These are phyloP conservation scores for Phenganax subtilis DNA, from an alignment of 92 coral and sea anemone species.

Conservation along the genomic window DNA sequence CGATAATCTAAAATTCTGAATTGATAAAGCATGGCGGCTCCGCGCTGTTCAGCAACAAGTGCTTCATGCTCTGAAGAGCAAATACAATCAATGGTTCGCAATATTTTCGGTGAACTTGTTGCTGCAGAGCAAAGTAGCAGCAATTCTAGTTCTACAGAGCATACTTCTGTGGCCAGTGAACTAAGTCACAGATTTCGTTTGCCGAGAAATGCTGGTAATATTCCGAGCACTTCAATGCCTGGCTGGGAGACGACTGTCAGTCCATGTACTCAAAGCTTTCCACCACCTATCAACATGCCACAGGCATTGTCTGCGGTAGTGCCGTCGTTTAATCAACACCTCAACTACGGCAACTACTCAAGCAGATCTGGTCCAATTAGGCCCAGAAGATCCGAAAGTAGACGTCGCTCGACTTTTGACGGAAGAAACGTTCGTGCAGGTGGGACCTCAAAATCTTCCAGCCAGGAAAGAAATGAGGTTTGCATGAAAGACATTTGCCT, in stretches of 20 bases:
- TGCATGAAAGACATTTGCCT: constrained; percentile 11
- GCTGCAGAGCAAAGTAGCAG: not conserved
- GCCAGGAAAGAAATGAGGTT: not conserved
- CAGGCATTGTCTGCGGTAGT: not conserved
- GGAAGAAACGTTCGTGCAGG: not conserved
- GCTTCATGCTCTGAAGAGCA: constrained; percentile 6
- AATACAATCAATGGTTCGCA: constrained; percentile 2
- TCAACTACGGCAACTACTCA: not conserved
- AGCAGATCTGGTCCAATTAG: constrained; percentile 13
- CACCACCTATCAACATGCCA: not conserved
- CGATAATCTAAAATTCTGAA: not conserved
- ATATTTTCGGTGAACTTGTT: constrained; percentile 8
- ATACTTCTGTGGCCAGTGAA: not conserved
- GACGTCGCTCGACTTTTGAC: not conserved
- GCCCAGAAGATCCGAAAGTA: not conserved
- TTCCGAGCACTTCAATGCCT: not conserved
- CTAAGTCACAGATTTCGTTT: not conserved
- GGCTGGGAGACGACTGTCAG: not conserved
- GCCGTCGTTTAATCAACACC: not conserved
- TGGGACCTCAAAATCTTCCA: not conserved
- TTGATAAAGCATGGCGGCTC: constrained; percentile 13
- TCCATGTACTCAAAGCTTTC: not conserved
- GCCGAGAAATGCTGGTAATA: not conserved
- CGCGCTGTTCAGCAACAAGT: not conserved
- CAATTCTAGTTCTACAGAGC: not conserved